Percentiles rank a stretch among this genome's conserved stretches.
Evolutionary conservation across 1,140 invertebrate species (phyloP).

Genomic region (Temnothorax curvispinosus): DNA sequence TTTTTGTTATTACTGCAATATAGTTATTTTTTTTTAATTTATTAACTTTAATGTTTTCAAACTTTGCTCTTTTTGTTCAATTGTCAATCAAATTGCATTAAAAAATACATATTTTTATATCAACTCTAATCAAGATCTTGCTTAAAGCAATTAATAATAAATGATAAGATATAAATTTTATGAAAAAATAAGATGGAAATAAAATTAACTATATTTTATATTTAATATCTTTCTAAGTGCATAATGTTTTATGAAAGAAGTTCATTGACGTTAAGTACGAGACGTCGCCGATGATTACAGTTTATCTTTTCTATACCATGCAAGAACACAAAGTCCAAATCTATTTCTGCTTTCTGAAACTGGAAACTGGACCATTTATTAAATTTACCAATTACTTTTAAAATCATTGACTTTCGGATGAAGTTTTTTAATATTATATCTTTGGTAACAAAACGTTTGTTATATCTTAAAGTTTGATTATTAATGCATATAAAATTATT

Average conservation of each 20-base stretch:
- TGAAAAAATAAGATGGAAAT: not conserved
- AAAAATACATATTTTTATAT: not conserved
- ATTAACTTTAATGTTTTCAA: slow-evolving; percentile 7
- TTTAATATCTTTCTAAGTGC: not conserved
- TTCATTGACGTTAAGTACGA: not conserved
- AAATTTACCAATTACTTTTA: not conserved
- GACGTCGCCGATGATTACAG: not conserved
- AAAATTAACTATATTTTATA: not conserved
- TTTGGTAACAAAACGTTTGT: not conserved
- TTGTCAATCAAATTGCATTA: not conserved
- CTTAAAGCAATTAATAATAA: not conserved
- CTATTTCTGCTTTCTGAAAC: slow-evolving; percentile 22
- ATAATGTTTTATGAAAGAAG: not conserved
- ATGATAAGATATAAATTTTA: not conserved
- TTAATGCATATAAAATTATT: not conserved
- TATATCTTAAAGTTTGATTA: not conserved
- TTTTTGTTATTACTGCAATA: not conserved
- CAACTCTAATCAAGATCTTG: not conserved
- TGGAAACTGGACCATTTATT: not conserved
- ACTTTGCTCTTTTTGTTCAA: not conserved
- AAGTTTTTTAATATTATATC: not conserved
- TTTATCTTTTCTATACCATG: slow-evolving; percentile 6
- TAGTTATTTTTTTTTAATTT: not conserved
- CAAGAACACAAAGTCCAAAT: slow-evolving; percentile 3
- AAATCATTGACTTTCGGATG: not conserved